Percentiles rank a stretch among this genome's conserved stretches.
Conservation (phyloP, 2,113 vertebrate species). For the Corythaeola cristata region DNA sequence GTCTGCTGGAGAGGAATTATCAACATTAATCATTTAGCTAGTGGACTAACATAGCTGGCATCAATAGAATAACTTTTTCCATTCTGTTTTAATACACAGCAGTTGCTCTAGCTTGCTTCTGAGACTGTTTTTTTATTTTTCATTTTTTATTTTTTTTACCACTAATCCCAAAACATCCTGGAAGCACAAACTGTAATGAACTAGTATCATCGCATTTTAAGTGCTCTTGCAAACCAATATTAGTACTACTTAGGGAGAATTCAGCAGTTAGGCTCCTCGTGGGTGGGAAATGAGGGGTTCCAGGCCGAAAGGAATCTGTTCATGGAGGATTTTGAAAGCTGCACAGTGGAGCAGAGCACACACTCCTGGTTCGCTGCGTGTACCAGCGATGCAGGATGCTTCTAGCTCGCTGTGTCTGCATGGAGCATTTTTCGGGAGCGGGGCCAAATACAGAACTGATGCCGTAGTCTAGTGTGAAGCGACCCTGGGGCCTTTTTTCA, state of each 20-base stretch:
- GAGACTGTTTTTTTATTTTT: neutral
- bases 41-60: slow-evolving; percentile 64
- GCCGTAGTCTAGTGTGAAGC: neutral
- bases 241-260: neutral
- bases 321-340: neutral
- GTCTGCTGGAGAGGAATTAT: slow-evolving; percentile 77
- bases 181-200: neutral
- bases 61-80: slow-evolving; percentile 72
- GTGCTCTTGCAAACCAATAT: neutral
- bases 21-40: slow-evolving; percentile 76
- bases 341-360: accelerated
- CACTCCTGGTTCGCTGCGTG: neutral
- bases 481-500: neutral
- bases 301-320: neutral
- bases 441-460: too few species aligned
- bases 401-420: too few species aligned
- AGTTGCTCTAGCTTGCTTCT: slow-evolving; percentile 42
- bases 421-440: accelerated
- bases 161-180: slow-evolving; percentile 59
- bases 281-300: neutral
- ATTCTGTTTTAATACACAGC: slow-evolving; percentile 40
- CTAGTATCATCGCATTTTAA: neutral
- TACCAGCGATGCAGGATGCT: too few species aligned
- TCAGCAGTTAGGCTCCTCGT: neutral
- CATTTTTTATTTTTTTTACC: neutral